Evolutionary conservation across 2,113 vertebrate species (phyloP), one percentile per base, ranked within the genome.

Genomic region (Megaptera novaeangliae): DNA sequence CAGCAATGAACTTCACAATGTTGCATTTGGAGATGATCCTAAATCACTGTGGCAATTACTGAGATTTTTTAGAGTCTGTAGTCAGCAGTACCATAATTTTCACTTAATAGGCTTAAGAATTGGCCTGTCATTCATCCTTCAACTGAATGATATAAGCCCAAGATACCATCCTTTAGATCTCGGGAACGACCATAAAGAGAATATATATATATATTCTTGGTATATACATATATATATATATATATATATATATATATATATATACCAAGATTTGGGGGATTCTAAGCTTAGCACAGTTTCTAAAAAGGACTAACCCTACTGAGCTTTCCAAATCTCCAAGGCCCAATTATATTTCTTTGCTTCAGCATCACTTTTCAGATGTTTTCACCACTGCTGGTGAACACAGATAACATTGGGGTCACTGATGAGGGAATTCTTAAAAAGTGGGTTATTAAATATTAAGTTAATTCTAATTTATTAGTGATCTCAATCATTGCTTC

Each of bases 301-400:
- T 84, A 83, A 81, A 96, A 96, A 84, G 52, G 27, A 61, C 89
- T 97, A 92, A 90, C 78, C 55, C 80, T 14, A 71, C 80, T 49
- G 63, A 97, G 87, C 61, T 96, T 96, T 94, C 87, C 44, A 96
- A 96, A 96, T 98, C 96, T 87, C 94, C 27, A 81, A 90, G 95
- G 90, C 21, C 94, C 94, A 98, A 92, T 97, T 97, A 96, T 93
- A 95, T 94, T 93, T 97, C 74, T 89, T 95, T 80, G 34, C 88
- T 86, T 87, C 81, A 44, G 92, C 39, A 90, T 88, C 46, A 82
- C 64, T 93, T 96, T 94, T 96, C 83, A 92, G 95, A 93, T 95
- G 72, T 96, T 97, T 97, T 96, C 20, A 94, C 68, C 52, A 92
- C 49, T 95, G 41, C 94, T 97, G 94, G 69, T 87, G 69, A 96